Percentiles rank a stretch among this genome's conserved stretches.
phyloP scores from a whole-genome alignment of 2,113 vertebrate genomes.

The Spilogale gracilis region DNA sequence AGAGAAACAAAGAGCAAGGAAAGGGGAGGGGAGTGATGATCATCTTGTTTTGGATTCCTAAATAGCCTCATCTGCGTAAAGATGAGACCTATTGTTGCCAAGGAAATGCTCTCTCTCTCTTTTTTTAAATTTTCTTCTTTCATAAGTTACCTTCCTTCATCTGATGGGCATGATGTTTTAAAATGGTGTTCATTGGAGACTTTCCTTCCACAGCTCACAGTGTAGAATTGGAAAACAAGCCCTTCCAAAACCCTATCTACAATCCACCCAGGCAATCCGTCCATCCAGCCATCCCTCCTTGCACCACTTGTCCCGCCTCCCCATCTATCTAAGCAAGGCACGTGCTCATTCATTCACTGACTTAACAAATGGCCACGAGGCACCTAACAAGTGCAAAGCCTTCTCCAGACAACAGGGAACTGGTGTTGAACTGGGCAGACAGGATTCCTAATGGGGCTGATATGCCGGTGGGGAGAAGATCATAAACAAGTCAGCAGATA shows the following conservation, averaged over 20 bases:
- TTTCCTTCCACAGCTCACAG: neutral
- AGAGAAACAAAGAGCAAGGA: neutral
- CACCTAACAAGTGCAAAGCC: neutral
- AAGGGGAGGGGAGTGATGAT: rapidly evolving
- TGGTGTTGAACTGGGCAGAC: rapidly evolving
- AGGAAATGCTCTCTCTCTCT: neutral
- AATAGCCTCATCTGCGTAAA: neutral
- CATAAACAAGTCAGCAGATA: neutral
- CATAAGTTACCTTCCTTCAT: neutral
- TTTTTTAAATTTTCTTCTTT: neutral
- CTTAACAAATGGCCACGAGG: neutral
- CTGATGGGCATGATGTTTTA: neutral
- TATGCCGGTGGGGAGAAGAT: neutral
- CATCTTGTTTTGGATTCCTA: neutral
- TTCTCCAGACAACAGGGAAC: neutral
- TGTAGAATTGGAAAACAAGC: neutral
- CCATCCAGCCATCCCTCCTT: neutral
- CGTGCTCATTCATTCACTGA: neutral
- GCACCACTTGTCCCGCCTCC: neutral
- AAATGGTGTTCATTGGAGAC: neutral
- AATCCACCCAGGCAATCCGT: neutral
- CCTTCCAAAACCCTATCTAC: neutral
- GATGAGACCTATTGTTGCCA: neutral
- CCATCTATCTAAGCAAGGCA: too few relatives aligned
- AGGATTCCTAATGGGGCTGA: neutral